Evolutionary conservation across 2,113 vertebrate genomes (phyloP), one percentile per base, ranked within the genome.

Genomic region (Lasiurus borealis): DNA sequence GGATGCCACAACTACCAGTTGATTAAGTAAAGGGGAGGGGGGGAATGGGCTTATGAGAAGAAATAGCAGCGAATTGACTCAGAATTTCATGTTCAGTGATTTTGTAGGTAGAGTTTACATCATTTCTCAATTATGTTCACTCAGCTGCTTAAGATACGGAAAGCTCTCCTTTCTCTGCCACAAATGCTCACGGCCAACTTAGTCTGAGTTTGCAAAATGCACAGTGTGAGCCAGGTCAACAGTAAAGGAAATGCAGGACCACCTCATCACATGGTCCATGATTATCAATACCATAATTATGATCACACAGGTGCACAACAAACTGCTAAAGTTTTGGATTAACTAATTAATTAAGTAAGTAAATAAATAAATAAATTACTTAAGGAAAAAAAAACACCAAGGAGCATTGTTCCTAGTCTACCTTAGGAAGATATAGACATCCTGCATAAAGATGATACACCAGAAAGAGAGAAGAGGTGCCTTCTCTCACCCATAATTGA

Each of bases 71-170:
- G 50, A 9, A 46, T 85, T 82, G 27, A 80, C 23, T 75, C 23
- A 57, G 80, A 85, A 73, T 85, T 85, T 66, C n/a, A 92, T 50
- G 93, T 94, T 84, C 29, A 89, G 18, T 80, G 4, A 91, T 75
- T 71, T n/a, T 57, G 0, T 21, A 62, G 18, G 48, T 71, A 84
- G 50, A 31, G 16, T 29, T 72, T 76, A 62, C 75, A 12, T 50
- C 46, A 85, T 85, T 85, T 82, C 59, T 93, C 82, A 92, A 34
- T 89, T 71, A 81, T 29, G 23, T 64, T 91, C 36, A 90, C 36
- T 90, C 48, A 40, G 46, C 44, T 72, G 46, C 21, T 83, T 71
- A 85, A 73, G 25, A 27, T 6, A 82, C 1, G 4, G 9, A 88
- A 86, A n/a, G 6, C 5, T 89, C 3, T 73, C 2, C 31, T 71